Base-by-base conservation (phyloP, 2,797 vertebrate species). In the Pseudomugil gertrudae region DNA sequence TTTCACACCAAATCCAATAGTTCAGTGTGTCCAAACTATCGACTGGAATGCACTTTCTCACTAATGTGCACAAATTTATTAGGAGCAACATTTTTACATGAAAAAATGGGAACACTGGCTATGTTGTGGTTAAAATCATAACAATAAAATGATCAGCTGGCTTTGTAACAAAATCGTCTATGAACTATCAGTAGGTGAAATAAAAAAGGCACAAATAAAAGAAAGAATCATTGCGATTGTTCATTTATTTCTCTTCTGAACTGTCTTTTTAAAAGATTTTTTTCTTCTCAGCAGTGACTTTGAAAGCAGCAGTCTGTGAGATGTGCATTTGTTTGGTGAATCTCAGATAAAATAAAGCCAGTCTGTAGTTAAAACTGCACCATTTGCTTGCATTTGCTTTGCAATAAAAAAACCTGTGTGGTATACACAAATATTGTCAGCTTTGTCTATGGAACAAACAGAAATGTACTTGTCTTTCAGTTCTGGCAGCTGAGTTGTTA, bases 191-290 rank as follows among this genome's bases (percentile, higher is more conserved):
- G n/a, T 13, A 21, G 32, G n/a, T 56, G 8, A 52, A 27, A n/a
- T 19, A 43, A 14, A 58, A 50, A 6, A 58, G 13, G 19, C 17
- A 32, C 4, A 17, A 67, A 58, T 58, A 52, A 58, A 67, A 35
- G 3, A 48, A 59, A 10, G 8, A 30, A 38, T 30, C 8, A 29
- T 9, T 27, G 21, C 57, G 19, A 19, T 27, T 57, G 17, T 23
- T 24, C 14, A 48, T 13, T 14, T 29, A 26, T 23, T 7, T 26
- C 6, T 26, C 24, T 26, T 51, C 48, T 24, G 1, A 5, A 27
- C 5, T 5, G 9, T 9, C 5, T 27, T n/a, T 57, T 48, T 10
- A 21, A 30, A n/a, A n/a, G n/a, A n/a, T n/a, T n/a, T n/a, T n/a
- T n/a, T n/a, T 26, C 17, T 57, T 1, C 21, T 57, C 6, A 57